A percentile compares a stretch with the other conserved stretches of the same genome.
These are phyloP conservation scores for Meandrina meandrites DNA, from an alignment of 92 coral and sea anemone species.

Conservation along the genomic window DNA sequence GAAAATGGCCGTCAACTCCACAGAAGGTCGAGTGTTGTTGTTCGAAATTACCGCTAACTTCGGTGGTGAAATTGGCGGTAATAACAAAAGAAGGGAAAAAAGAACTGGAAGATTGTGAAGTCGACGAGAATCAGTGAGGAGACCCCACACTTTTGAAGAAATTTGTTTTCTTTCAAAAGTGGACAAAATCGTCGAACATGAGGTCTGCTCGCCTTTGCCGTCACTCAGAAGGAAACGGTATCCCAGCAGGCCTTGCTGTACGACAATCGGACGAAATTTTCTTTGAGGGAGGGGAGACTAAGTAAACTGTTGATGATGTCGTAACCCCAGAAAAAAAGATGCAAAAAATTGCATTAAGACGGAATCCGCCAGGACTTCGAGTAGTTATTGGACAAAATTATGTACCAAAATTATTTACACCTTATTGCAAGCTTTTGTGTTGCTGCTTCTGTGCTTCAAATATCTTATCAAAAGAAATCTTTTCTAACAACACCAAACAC, in stretches of 20 bases:
- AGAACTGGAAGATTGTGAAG: constrained; percentile 54
- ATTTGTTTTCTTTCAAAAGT: constrained; percentile 96
- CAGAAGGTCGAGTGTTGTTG: constrained; percentile 1
- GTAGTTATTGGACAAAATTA: no score
- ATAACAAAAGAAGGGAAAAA: constrained; percentile 48
- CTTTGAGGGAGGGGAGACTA: constrained; percentile 11
- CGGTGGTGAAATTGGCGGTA: constrained; percentile 59
- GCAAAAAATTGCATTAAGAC: no score
- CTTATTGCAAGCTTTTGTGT: no score
- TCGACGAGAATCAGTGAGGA: constrained; percentile 97
- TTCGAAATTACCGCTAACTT: constrained; percentile 59
- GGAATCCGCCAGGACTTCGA: no score
- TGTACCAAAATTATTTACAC: no score
- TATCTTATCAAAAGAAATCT: no score
- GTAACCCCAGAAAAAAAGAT: no score
- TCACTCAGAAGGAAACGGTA: constrained; percentile 62
- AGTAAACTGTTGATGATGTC: background rate
- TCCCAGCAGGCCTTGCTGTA: constrained; percentile 33
- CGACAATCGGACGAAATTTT: no score
- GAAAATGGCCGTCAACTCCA: constrained; percentile 39
- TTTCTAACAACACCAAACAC: no score
- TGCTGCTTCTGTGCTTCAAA: no score
- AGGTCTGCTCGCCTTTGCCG: constrained; percentile 99
- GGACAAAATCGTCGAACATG: constrained; percentile 90
- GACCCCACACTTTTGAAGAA: constrained; percentile 99